Conservation (phyloP, 2,113 vertebrate genomes). For the Nyctibius bracteatus region DNA sequence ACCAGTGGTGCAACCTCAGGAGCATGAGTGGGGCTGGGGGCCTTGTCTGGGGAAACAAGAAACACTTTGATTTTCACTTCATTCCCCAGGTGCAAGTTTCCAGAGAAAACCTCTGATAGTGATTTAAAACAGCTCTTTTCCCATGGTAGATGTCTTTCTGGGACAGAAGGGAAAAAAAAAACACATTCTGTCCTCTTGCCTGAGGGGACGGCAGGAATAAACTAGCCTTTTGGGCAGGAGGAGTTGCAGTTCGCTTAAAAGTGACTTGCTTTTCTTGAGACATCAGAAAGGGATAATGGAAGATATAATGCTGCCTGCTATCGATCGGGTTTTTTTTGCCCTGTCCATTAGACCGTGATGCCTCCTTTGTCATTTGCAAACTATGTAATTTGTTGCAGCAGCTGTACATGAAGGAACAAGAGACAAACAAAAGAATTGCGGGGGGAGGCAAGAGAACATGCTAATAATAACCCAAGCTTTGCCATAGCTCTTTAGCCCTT, state of each 20-base stretch:
- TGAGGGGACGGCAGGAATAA: not conserved
- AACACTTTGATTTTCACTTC: not conserved
- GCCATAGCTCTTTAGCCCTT: not conserved
- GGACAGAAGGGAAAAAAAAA: not conserved
- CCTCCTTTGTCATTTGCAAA: not conserved
- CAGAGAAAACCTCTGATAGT: not conserved
- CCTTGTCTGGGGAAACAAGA: not conserved
- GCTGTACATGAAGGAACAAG: not conserved
- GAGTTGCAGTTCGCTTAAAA: not conserved
- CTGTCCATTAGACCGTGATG: not conserved
- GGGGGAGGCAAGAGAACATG: not conserved
- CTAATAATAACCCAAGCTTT: not conserved
- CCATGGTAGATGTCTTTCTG: not conserved
- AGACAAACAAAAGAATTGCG: not conserved
- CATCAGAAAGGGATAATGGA: not conserved
- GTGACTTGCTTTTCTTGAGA: not conserved
- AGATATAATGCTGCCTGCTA: not conserved
- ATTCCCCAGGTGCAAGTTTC: not conserved
- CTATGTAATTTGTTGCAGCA: not conserved
- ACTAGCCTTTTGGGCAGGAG: not conserved
- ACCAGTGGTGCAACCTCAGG: not conserved
- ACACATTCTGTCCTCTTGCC: not conserved
- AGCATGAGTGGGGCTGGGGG: fast-evolving
- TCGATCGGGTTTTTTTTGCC: fast-evolving
- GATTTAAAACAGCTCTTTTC: not conserved